Base-by-base conservation (phyloP, 2,113 vertebrate species). In the Oreamnos americanus region DNA sequence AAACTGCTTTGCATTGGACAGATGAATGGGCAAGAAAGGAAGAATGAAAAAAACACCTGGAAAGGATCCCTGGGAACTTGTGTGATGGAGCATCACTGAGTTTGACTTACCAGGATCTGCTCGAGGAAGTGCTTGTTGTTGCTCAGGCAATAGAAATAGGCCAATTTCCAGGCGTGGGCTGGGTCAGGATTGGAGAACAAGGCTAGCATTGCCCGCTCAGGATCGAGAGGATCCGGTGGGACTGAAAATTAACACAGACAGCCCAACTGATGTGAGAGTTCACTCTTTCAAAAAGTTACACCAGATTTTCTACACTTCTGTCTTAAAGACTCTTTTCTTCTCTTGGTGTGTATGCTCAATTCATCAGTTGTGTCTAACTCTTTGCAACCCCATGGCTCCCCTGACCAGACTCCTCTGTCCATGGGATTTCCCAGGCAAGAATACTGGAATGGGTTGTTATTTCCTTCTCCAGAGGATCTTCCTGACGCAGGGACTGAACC, bases 81-180 rank as follows among this genome's bases (percentile, higher is more conserved):
- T 36, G 6, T 74, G 78, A 33, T 12, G 47, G 36, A 49, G 58
- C 93, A 62, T 25, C 64, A 57, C 8, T 3, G 83, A n/a, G 28
- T 84, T 51, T 39, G 87, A 87, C 71, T 64, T 99, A 99, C 99
- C 99, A 99, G 97, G 95, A 99, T 99, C 98, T 99, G 99, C 96
- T 99, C 99, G 8, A 99, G 99, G 98, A 99, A 99, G 98, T 99
- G 99, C 94, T 99, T 99, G 96, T 98, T 99, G 96, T 99, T 99
- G 97, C 98, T 99, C 96, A 99, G 99, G 98, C 99, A 99, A 98
- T 99, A 99, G 97, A 99, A 99, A 97, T 99, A 99, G 76, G 99
- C 98, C 90, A 98, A 98, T 98, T 99, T 99, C 99, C 99, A 99
- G 49, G 99, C 98, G n/a, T 98, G 97, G 60, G 95, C 92, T 64